Conservation (phyloP, 2,113 vertebrate species). For the Patagioenas fasciata region DNA sequence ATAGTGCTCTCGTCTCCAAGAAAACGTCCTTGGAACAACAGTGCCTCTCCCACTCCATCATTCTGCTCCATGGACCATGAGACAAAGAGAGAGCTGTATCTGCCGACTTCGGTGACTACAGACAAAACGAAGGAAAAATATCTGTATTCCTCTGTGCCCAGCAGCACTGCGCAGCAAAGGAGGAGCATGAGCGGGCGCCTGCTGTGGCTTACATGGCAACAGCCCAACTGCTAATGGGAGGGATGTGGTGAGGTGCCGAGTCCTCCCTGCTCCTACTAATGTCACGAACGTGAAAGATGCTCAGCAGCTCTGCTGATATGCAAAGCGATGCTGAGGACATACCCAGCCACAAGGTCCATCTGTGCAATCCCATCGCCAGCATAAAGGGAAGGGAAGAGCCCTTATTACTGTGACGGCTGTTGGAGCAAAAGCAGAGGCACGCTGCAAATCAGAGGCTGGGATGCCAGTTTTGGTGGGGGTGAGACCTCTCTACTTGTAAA, state of each 20-base stretch:
- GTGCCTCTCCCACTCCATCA: neutral
- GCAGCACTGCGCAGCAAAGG: neutral
- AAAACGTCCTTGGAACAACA: neutral
- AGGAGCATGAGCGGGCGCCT: neutral
- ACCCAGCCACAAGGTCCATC: accelerated
- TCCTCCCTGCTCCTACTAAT: neutral
- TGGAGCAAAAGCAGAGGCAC: neutral
- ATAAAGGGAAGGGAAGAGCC: neutral
- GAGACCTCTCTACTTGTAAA: neutral
- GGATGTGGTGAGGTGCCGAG: accelerated
- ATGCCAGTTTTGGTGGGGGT: neutral
- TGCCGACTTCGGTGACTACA: neutral
- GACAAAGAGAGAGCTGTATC: accelerated
- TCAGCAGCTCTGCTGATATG: neutral
- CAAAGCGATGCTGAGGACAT: accelerated
- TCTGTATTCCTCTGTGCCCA: neutral
- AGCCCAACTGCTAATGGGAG: neutral
- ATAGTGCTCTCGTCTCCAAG: neutral
- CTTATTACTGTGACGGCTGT: neutral
- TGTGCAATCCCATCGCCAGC: accelerated
- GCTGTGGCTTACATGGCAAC: neutral
- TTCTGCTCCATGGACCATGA: neutral
- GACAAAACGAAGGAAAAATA: neutral
- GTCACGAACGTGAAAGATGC: neutral
- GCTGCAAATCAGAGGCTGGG: neutral